A percentile compares a stretch with the other conserved stretches of the same genome.
Conservation (phyloP, 2,797 vertebrate species). For the Bradypus variegatus region DNA sequence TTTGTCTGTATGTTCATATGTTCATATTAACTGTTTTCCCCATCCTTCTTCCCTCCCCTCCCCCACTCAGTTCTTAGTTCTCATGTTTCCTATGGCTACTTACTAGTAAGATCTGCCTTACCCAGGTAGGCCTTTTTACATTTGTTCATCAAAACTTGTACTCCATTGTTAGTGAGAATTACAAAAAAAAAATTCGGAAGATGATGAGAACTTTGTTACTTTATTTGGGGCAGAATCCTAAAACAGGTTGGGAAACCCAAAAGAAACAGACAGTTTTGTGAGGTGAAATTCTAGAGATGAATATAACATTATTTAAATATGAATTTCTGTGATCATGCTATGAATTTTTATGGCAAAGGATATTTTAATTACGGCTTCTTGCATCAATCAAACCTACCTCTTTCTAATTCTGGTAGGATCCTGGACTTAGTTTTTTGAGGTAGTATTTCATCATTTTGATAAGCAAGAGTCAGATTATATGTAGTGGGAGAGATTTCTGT, state of each 20-base stretch:
- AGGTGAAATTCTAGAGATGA: slow-evolving; percentile 8
- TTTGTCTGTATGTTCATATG: not conserved
- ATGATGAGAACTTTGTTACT: not conserved
- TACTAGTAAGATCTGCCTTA: not conserved
- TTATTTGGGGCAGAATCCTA: slow-evolving; percentile 13
- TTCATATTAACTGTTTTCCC: not conserved
- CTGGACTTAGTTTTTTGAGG: not conserved
- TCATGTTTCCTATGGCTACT: not conserved
- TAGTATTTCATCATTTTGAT: slow-evolving; percentile 29
- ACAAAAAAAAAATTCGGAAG: not conserved
- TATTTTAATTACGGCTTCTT: slow-evolving; percentile 14
- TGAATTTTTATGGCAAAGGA: not conserved
- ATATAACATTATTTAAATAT: not conserved
- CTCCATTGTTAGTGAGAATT: slow-evolving; percentile 12
- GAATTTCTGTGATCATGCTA: slow-evolving; percentile 10
- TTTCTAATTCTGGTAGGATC: not conserved
- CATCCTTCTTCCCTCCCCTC: not conserved
- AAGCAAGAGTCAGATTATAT: not conserved
- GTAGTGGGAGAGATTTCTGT: not conserved
- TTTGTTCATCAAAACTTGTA: not conserved
- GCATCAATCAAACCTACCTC: not conserved
- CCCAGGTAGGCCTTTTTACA: not conserved
- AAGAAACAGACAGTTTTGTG: slow-evolving; percentile 7
- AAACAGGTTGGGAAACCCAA: not conserved
- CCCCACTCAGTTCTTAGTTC: not conserved